These are phyloP conservation scores for Pammene aurita DNA, from an alignment of 2,888 invertebrate genomes.

Conservation along the genomic window DNA sequence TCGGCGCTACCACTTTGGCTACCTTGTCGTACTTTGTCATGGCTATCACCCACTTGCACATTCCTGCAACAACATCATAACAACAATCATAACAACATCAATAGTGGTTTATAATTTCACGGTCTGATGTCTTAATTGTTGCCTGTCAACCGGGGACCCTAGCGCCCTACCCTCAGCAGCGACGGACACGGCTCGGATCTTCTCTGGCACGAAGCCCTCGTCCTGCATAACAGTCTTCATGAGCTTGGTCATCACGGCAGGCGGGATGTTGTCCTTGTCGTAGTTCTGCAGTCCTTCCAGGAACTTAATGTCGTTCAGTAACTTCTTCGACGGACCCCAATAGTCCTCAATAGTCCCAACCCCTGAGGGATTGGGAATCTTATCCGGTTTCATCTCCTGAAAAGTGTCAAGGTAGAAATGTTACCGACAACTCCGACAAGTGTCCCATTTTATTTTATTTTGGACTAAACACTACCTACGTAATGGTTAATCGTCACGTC, in stretches of 20 bases:
- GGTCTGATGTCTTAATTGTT: too few relatives aligned
- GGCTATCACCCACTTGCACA: slow-evolving; percentile 97
- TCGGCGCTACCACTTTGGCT: slow-evolving; percentile 95
- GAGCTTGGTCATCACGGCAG: slow-evolving; percentile 91
- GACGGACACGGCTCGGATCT: slow-evolving; percentile 92
- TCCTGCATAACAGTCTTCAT: slow-evolving; percentile 91
- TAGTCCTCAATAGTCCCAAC: slow-evolving; percentile 94
- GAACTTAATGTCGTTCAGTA: slow-evolving; percentile 96
- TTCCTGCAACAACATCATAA: slow-evolving; percentile 68
- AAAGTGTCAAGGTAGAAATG: neutral
- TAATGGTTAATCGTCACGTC: too few relatives aligned
- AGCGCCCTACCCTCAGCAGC: slow-evolving; percentile 90
- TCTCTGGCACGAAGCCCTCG: slow-evolving; percentile 95
- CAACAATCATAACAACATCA: neutral
- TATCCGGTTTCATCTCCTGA: slow-evolving; percentile 93
- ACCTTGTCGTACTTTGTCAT: slow-evolving; percentile 97
- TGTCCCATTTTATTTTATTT: too few relatives aligned
- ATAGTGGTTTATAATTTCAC: too few relatives aligned
- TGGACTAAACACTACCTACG: too few relatives aligned
- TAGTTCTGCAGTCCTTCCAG: slow-evolving; percentile 93
- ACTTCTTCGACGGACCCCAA: slow-evolving; percentile 95
- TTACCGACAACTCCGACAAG: neutral
- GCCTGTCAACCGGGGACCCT: too few relatives aligned
- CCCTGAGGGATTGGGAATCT: slow-evolving; percentile 91
- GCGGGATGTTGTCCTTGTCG: slow-evolving; percentile 96